Evolutionary conservation across 1,140 invertebrate genomes (phyloP).

Genomic region (Pygmarrhopalites habei): DNA sequence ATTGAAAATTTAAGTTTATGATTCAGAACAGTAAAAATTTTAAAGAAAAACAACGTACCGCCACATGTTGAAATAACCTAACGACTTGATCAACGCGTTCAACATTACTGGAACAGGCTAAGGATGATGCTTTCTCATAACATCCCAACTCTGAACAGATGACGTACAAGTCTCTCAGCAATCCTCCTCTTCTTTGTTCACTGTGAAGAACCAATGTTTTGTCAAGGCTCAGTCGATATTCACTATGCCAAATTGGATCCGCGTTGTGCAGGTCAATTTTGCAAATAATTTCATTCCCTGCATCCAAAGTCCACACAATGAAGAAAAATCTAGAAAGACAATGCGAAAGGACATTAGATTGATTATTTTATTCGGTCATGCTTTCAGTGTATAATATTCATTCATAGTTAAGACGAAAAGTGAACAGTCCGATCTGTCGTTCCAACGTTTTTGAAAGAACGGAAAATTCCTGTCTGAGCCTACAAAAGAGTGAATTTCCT

Average conservation of each 20-base stretch:
- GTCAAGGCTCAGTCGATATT: constrained; percentile 26
- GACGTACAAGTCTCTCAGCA: constrained; percentile 32
- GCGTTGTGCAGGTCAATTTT: constrained; percentile 35
- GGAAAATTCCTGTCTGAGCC: no score
- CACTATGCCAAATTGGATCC: constrained; percentile 31
- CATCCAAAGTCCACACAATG: constrained; percentile 29
- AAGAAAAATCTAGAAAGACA: no score
- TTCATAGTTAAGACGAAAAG: no score
- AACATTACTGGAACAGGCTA: constrained; percentile 34
- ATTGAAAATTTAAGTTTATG: no score
- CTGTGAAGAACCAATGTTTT: constrained; percentile 23
- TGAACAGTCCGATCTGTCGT: no score
- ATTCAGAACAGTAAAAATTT: no score
- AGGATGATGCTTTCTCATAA: constrained; percentile 27
- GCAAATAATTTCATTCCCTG: constrained; percentile 27
- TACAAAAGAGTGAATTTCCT: no score
- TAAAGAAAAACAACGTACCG: constrained; percentile 35
- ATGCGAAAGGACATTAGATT: no score
- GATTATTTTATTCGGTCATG: no score
- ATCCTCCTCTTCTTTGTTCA: constrained; percentile 27
- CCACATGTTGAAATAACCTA: constrained; percentile 34
- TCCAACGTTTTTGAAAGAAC: no score
- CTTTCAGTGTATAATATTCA: no score
- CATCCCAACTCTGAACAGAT: constrained; percentile 35
- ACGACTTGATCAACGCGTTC: constrained; percentile 29